Evolutionary conservation across 1,140 invertebrate species (phyloP), one percentile per base, ranked within the genome.

Genomic region (Plectrocnemia conspersa): DNA sequence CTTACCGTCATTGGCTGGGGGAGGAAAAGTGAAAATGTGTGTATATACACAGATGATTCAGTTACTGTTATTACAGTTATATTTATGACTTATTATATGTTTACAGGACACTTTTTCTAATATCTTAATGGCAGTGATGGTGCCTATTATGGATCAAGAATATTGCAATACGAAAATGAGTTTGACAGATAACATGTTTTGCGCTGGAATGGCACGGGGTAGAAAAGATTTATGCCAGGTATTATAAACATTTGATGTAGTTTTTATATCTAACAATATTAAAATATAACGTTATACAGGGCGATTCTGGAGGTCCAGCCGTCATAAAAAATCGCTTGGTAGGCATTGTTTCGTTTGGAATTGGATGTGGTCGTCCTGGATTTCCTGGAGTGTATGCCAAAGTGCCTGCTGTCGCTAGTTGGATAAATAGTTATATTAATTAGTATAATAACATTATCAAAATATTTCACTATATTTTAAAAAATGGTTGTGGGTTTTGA

Each of bases 201-300:
- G 81, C 63, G 81, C 79, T 19, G 81, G 82, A 2, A 74, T 70
- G 44, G 38, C 69, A 0, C 70, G 75, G 24, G 81, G 82, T 2
- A 69, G 70, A 7, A 77, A 77, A 54, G 82, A 81, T 61, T 75
- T 81, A 19, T 83, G 82, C 62, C 80, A 82, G 70, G 80, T 79
- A 65, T 22, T 16, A 18, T 15, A 1, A 23, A 44, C 25, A 21
- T 27, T 50, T 1, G 19, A 52, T 33, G 22, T 27, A 29, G n/a
- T 45, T 21, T 54, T 36, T 21, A 38, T 25, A 27, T 18, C 3
- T 22, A 6, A 22, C 10, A 42, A 36, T 40, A 27, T 44, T 47
- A 52, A 47, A 40, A 44, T 15, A 27, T 29, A 40, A 50, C 24
- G 45, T 21, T 32, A 58, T 65, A 4, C 64, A 77, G 73, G 76